Evolutionary conservation across 2,888 invertebrate species (phyloP).

Genomic region (Pocota personata): DNA sequence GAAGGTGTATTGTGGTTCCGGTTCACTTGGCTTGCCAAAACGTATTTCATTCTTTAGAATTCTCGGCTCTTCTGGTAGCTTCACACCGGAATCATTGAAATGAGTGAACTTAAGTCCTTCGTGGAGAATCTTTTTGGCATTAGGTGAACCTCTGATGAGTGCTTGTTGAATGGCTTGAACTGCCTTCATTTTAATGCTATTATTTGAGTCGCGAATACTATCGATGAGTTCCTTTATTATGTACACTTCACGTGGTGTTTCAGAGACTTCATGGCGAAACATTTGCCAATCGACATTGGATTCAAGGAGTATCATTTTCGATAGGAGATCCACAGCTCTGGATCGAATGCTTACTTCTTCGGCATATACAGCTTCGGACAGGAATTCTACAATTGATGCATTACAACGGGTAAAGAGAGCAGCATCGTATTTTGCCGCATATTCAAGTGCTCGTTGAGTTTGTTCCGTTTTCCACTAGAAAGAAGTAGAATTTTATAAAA

Average conservation of each 20-base stretch:
- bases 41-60: conserved; percentile 78
- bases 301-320: conserved; percentile 78
- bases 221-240: conserved; percentile 79
- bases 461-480: conserved; percentile 79
- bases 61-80: conserved; percentile 75
- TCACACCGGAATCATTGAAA: conserved; percentile 76
- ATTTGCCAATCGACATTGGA: conserved; percentile 81
- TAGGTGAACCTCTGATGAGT: conserved; percentile 78
- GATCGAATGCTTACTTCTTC: conserved; percentile 80
- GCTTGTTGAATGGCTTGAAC: conserved; percentile 79
- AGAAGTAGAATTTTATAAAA: neutral
- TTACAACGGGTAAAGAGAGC: conserved; percentile 81
- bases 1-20: conserved; percentile 78
- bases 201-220: conserved; percentile 79
- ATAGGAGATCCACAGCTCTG: conserved; percentile 79
- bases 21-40: conserved; percentile 76
- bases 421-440: conserved; percentile 82
- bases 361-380: conserved; percentile 78
- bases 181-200: conserved; percentile 80
- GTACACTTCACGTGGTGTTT: conserved; percentile 80
- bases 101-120: conserved; percentile 79
- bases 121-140: conserved; percentile 78
- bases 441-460: conserved; percentile 79
- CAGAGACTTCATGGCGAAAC: conserved; percentile 81
- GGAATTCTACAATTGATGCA: conserved; percentile 79